Conservation (phyloP, 2,113 vertebrate genomes). For the Herpetotheres cachinnans region DNA sequence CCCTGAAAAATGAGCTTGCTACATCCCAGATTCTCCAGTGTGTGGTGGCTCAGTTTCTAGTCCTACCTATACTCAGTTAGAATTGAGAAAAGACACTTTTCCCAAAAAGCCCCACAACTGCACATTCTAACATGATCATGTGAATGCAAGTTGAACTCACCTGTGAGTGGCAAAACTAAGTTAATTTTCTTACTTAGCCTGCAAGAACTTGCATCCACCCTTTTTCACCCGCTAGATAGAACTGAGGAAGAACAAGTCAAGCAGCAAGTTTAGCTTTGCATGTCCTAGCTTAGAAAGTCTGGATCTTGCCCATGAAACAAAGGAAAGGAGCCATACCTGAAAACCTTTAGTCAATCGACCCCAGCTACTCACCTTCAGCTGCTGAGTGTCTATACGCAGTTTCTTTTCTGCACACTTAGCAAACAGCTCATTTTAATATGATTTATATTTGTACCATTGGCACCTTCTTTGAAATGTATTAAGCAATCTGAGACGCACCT, state of each 20-base stretch:
- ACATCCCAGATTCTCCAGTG: neutral
- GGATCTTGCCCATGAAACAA: neutral
- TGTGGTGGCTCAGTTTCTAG: neutral
- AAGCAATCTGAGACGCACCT: neutral
- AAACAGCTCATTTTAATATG: neutral
- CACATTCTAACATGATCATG: neutral
- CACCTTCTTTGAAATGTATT: neutral
- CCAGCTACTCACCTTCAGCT: neutral
- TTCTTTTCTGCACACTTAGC: neutral
- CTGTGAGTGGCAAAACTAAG: neutral
- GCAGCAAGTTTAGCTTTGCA: neutral
- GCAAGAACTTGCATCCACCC: neutral
- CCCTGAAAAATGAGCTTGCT: neutral
- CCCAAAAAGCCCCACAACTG: accelerated
- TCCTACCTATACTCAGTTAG: neutral
- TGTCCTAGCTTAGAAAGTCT: neutral
- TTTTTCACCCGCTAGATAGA: neutral
- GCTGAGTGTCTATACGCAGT: neutral
- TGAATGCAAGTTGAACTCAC: neutral
- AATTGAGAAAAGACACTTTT: neutral
- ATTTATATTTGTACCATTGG: neutral
- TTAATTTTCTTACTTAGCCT: neutral
- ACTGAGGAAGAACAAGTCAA: neutral
- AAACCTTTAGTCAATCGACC: neutral
- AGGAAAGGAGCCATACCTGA: neutral